Percentiles rank a stretch among this genome's conserved stretches.
Evolutionary conservation across 2,797 vertebrate genomes (phyloP).

Genomic region (Lacerta bilineata): DNA sequence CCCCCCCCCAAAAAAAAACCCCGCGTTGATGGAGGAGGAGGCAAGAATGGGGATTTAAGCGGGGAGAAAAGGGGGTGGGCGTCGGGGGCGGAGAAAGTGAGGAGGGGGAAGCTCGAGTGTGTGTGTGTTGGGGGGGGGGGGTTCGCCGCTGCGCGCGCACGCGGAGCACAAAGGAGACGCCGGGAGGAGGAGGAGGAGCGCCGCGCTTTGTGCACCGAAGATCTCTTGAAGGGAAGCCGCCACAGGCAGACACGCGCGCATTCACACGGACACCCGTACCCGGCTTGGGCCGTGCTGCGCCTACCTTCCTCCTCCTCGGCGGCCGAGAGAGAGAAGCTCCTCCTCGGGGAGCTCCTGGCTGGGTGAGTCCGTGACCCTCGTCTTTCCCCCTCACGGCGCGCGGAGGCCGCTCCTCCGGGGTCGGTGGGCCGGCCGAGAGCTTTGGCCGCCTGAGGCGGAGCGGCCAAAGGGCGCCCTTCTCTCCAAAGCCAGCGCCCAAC

Average conservation of each 20-base stretch:
- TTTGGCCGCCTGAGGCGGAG: not conserved
- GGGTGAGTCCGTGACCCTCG: not conserved
- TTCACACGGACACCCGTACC: not conserved
- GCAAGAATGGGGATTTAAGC: not conserved
- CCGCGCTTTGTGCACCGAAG: constrained; percentile 64
- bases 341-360: not conserved
- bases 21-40: not conserved
- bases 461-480: not conserved
- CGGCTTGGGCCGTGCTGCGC: constrained; percentile 21
- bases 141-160: constrained; percentile 15
- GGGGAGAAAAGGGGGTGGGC: constrained; percentile 2
- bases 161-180: constrained; percentile 70
- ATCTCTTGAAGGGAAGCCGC: constrained; percentile 30
- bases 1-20: too few relatives aligned
- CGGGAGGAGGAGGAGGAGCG: constrained; percentile 57
- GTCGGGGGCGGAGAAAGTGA: constrained; percentile 3
- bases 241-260: not conserved
- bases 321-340: too few relatives aligned
- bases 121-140: rapidly evolving
- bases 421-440: not conserved
- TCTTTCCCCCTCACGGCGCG: not conserved
- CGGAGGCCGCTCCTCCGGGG: too few relatives aligned
- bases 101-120: rapidly evolving
- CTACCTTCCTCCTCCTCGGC: not conserved
- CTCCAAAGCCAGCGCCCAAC: too few relatives aligned